Percentiles rank a stretch among this genome's conserved stretches.
Evolutionary conservation across 2,113 vertebrate species (phyloP).

Genomic region (Scolopax mira): DNA sequence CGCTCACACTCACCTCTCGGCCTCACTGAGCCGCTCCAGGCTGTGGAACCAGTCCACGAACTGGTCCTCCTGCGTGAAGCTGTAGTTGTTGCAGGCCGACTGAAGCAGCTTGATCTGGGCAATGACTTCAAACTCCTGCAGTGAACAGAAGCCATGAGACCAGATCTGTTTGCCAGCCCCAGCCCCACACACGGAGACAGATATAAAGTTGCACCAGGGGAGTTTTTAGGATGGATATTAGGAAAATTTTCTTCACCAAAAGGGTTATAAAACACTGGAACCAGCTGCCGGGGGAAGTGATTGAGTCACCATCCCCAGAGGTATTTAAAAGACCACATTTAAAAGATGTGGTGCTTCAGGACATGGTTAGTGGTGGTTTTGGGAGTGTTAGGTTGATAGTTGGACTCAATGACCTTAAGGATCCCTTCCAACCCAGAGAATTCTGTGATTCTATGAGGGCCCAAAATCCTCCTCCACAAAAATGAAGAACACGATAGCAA

Average conservation of each 20-base stretch:
- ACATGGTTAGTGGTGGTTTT: not conserved
- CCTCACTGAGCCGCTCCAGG: constrained; percentile 86
- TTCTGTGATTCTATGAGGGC: not conserved
- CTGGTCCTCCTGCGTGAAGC: constrained; percentile 81
- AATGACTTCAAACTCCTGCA: constrained; percentile 94
- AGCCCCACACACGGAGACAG: fast-evolving
- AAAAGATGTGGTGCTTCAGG: not conserved
- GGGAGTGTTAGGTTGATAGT: not conserved
- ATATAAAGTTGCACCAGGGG: not conserved
- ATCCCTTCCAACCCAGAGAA: not conserved
- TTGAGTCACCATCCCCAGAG: not conserved
- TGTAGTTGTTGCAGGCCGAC: constrained; percentile 96
- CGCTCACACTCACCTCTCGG: constrained; percentile 80
- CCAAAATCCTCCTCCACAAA: not conserved
- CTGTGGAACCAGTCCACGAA: constrained; percentile 89
- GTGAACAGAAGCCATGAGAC: not conserved
- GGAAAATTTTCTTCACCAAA: not conserved
- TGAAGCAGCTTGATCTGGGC: constrained; percentile 97
- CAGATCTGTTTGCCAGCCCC: not conserved
- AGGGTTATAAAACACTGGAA: not conserved
- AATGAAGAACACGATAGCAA: not conserved
- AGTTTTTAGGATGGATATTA: not conserved
- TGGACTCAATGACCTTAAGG: not conserved
- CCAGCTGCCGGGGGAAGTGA: not conserved
- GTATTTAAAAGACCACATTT: not conserved